phyloP scores from a whole-genome alignment of 2,888 invertebrate genomes.

The Orchesellides sinensis region DNA sequence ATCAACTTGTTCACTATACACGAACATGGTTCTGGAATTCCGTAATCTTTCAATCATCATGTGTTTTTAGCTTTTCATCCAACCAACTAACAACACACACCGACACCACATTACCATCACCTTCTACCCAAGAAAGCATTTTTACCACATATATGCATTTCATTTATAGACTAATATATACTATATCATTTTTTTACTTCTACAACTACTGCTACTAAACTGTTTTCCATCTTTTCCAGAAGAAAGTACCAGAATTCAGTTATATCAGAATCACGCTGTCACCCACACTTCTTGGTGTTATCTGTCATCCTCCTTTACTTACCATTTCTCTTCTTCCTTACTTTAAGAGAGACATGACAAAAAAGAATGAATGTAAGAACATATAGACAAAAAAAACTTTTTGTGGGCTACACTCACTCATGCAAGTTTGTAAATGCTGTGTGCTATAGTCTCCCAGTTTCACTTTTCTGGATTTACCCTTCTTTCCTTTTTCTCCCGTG shows the following conservation, averaged over 20 bases:
- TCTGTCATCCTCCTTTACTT: slow-evolving; percentile 60
- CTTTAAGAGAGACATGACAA: neutral
- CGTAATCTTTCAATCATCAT: slow-evolving; percentile 62
- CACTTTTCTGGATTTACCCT: slow-evolving; percentile 44
- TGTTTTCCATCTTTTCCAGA: slow-evolving; percentile 24
- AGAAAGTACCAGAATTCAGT: slow-evolving; percentile 11
- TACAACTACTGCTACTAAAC: neutral
- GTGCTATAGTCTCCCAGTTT: slow-evolving; percentile 37
- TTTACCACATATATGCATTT: no score
- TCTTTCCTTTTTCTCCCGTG: slow-evolving; percentile 13
- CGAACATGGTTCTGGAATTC: slow-evolving; percentile 49
- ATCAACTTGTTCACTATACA: slow-evolving; percentile 39
- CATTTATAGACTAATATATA: no score
- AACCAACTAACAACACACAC: slow-evolving; percentile 41
- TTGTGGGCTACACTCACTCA: neutral
- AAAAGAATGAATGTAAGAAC: slow-evolving; percentile 22
- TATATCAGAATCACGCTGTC: slow-evolving; percentile 61
- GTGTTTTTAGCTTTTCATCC: slow-evolving; percentile 47
- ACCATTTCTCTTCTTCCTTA: slow-evolving; percentile 26
- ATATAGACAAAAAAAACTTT: slow-evolving; percentile 28
- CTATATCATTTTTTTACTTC: no score
- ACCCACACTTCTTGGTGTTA: slow-evolving; percentile 59
- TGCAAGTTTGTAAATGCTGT: no score
- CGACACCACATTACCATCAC: slow-evolving; percentile 13
- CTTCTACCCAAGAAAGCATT: no score